Base-by-base conservation (phyloP, 1,140 invertebrate species). In the Drosophila subpulchrella region DNA sequence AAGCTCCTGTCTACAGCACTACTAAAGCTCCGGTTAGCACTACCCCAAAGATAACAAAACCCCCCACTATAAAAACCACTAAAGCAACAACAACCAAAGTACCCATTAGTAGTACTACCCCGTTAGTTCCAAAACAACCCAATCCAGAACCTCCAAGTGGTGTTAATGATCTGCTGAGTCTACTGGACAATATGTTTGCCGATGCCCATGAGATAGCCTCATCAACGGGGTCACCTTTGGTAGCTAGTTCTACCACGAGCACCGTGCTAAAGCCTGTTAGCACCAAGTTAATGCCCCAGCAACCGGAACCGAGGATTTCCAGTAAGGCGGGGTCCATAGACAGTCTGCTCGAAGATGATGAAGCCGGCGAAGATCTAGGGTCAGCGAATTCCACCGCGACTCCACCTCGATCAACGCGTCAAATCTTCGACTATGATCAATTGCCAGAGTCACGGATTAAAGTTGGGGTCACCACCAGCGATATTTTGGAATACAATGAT, bases 371-470 rank as follows among this genome's bases (percentile, higher is more conserved):
- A 30, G 73, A 62, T 75, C 27, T 59, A 38, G 65, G 75, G 65
- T 75, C 73, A 71, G 55, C 59, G 59, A 67, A 79, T 59, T 63
- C 57, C 27, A 91, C 75, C 42, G 91, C 90, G 32, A 72, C 68
- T 36, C 73, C 81, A 30, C 71, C 76, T 36, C 85, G 91, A 10
- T 80, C 80, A 51, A 83, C 79, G 20, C 78, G 91, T 36, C 91
- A 92, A 48, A 73, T 92, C 47, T 92, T 91, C 71, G 91, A 92
- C 75, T 91, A 92, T 78, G 91, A 92, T 81, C 89, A 92, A 78
- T 81, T 91, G 51, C 91, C 91, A 47, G 91, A 92, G 73, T 90
- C 91, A 44, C 75, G 85, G 41, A 58, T 92, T 53, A 86, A 86
- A 55, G 71, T 60, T 10, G 70, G 65, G 46, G 58, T 67, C 38